Base-by-base conservation (phyloP, 2,888 invertebrate genomes). In the Lasioglossum oenotherae region DNA sequence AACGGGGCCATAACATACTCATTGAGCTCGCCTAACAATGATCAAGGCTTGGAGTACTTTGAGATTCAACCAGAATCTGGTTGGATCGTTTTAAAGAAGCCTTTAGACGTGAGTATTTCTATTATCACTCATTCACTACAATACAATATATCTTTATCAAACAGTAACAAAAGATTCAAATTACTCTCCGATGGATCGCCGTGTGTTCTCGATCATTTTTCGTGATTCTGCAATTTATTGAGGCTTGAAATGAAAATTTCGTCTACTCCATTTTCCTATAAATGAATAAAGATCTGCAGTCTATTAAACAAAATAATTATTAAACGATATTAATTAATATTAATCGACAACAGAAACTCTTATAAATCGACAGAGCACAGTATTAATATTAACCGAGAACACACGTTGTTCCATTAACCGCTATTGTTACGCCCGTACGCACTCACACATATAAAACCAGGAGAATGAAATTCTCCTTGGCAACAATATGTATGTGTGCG, bases 11-110 rank as follows among this genome's bases (percentile, higher is more conserved):
- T 99, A 93, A 97, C 98, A 27, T 99, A 99, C 95, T 98, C 98
- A 71, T 96, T 99, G 92, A 98, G 98, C 92, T 98, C 99, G 67
- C 98, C 98, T 1, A 97, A 97, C 93, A 98, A 98, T 95, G 97
- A 98, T 19, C 97, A 97, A 79, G 92, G 92, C 73, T 96, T 99
- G 94, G 98, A 99, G 94, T 99, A 99, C 96, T 99, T 99, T 95
- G 98, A 98, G 95, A 99, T 99, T 92, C 99, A 99, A 96, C 98
- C 98, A 92, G 98, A 99, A 95, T 99, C 99, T 93, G 99, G 99
- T 94, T 99, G 99, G 98, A 99, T 99, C 94, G 98, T 98, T 86
- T 96, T 99, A 93, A 98, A 98, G 96, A 99, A 98, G 95, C 98
- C 99, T 81, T 96, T 99, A 94, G 99, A 99, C 97, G 99, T 99